These are phyloP conservation scores for Clavelina lepadiformis DNA, from an alignment of 23 tunicate species.

Conservation along the genomic window DNA sequence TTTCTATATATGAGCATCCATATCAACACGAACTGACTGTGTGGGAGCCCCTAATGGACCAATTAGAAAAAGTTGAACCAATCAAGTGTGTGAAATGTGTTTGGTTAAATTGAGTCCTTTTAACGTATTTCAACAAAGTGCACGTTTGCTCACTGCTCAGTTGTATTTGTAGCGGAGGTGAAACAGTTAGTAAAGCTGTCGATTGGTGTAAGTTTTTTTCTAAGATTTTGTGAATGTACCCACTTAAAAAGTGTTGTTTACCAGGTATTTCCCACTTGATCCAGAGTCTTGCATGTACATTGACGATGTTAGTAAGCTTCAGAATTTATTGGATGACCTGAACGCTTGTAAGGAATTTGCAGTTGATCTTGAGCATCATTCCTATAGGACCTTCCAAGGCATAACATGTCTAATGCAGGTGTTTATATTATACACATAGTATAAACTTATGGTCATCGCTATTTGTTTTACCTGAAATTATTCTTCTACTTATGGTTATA, in stretches of 20 bases:
- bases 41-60: slow-evolving; percentile 32
- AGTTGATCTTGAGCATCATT: slow-evolving; percentile 95
- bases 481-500: too few relatives aligned
- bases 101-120: too few relatives aligned
- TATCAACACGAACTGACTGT: slow-evolving; percentile 59
- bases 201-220: too few relatives aligned
- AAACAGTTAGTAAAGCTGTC: too few relatives aligned
- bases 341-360: slow-evolving; percentile 64
- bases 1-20: slow-evolving; percentile 70
- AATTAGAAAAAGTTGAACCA: slow-evolving; percentile 53
- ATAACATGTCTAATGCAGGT: slow-evolving; percentile 99
- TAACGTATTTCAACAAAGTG: too few relatives aligned
- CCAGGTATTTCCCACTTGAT: slow-evolving; percentile 4
- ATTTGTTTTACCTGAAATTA: too few relatives aligned
- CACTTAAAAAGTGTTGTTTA: background rate
- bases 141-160: too few relatives aligned
- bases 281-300: slow-evolving; percentile 32
- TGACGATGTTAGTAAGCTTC: slow-evolving; percentile 16
- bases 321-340: slow-evolving; percentile 33
- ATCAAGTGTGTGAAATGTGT: slow-evolving; percentile 33
- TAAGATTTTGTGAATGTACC: too few relatives aligned
- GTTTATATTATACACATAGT: too few relatives aligned
- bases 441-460: too few relatives aligned
- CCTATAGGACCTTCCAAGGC: slow-evolving; percentile 92
- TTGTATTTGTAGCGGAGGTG: too few relatives aligned